phyloP scores from a whole-genome alignment of 30 jellyfish, hydroid and myxozoan genomes.

The Cassiopea xamachana region DNA sequence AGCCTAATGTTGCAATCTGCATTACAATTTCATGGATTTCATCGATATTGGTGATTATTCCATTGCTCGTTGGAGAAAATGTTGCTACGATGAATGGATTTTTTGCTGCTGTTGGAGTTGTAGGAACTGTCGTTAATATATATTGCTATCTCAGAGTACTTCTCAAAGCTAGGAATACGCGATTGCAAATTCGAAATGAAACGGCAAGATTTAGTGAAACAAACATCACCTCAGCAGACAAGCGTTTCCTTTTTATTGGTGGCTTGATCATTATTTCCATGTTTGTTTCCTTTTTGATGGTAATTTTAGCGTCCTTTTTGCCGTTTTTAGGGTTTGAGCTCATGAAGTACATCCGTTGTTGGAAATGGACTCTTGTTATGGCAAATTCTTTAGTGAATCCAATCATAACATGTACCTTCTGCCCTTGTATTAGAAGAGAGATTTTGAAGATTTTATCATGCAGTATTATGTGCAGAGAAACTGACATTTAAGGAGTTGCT shows the following conservation, averaged over 20 bases:
- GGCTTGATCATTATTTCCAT: constrained; percentile 20
- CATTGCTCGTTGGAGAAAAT: background rate
- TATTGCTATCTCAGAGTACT: constrained; percentile 29
- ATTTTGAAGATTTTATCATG: background rate
- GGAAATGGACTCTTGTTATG: constrained; percentile 1
- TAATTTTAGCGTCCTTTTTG: background rate
- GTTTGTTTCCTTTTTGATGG: background rate
- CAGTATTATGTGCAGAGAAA: background rate
- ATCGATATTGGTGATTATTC: background rate
- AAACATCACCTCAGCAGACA: background rate
- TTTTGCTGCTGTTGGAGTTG: background rate
- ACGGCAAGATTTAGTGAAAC: constrained; percentile 15
- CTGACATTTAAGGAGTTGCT: background rate
- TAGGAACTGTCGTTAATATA: constrained; percentile 12
- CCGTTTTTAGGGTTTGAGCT: background rate
- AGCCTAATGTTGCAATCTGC: background rate
- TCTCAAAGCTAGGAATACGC: constrained; percentile 11
- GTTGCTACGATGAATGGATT: background rate
- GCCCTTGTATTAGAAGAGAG: background rate
- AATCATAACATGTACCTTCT: constrained; percentile 3
- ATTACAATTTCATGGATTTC: constrained; percentile 5
- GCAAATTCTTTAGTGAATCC: constrained; percentile 21
- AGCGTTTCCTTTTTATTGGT: constrained; percentile 8
- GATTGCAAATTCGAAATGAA: constrained; percentile 23
- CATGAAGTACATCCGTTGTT: background rate